Percentiles rank a stretch among this genome's conserved stretches.
These are phyloP conservation scores for Drosophila lacicola DNA, from an alignment of 2,888 invertebrate genomes.

Conservation along the genomic window DNA sequence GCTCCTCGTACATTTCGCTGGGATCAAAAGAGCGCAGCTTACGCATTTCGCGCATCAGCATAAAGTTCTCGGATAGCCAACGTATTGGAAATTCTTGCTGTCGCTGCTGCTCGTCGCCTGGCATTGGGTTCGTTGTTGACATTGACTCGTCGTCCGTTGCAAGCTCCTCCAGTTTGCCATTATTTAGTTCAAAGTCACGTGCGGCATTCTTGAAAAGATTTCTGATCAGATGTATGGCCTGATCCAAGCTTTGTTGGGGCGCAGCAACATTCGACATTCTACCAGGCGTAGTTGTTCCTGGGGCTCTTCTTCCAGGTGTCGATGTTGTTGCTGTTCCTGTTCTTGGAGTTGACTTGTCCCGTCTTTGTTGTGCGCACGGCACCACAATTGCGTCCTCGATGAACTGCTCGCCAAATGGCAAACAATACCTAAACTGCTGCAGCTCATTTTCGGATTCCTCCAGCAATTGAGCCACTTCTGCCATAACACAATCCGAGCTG, in stretches of 20 bases:
- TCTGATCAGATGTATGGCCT: background rate
- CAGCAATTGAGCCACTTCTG: slow-evolving; percentile 37
- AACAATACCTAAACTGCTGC: background rate
- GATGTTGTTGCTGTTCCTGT: background rate
- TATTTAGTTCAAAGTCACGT: background rate
- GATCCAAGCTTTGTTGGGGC: background rate
- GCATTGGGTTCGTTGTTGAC: background rate
- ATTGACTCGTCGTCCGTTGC: background rate
- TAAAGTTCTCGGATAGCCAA: slow-evolving; percentile 13
- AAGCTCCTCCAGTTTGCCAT: background rate
- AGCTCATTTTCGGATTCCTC: background rate
- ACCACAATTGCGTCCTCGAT: slow-evolving; percentile 18
- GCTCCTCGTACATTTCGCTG: background rate
- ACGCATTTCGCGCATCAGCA: slow-evolving; percentile 30
- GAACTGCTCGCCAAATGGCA: background rate
- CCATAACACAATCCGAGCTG: slow-evolving; percentile 18
- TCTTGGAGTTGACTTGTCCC: too few species aligned
- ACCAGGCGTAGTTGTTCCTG: background rate
- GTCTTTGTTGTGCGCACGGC: slow-evolving; percentile 11
- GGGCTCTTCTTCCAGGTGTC: background rate
- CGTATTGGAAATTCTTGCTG: background rate
- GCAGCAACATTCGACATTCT: too few species aligned
- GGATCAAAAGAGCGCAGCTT: background rate
- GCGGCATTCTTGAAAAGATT: background rate
- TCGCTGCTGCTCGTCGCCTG: background rate